Conservation (phyloP, 2,113 vertebrate genomes). For the Scatophagus argus region DNA sequence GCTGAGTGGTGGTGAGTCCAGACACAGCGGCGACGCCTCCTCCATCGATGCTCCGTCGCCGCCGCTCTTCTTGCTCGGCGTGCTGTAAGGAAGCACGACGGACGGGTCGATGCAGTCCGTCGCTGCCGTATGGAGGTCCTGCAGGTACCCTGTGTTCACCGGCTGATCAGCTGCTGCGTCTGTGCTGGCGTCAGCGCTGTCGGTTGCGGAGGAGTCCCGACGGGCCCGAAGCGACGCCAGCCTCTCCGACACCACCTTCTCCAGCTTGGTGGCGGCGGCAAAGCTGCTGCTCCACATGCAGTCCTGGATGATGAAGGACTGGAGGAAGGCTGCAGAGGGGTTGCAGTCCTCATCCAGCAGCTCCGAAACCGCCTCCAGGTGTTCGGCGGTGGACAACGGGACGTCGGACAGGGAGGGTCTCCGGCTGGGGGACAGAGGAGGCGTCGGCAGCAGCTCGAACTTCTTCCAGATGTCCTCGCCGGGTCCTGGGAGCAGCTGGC, state of each 20-base stretch:
- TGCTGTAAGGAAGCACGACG: slow-evolving; percentile 87
- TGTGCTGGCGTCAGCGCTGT: not conserved
- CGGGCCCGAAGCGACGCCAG: slow-evolving; percentile 87
- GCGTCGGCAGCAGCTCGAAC: slow-evolving; percentile 89
- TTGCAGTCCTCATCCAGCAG: slow-evolving; percentile 89
- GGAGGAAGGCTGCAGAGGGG: slow-evolving; percentile 86
- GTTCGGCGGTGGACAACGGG: slow-evolving; percentile 86
- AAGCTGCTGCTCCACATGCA: slow-evolving; percentile 96
- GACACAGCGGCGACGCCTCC: not conserved
- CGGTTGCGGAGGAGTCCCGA: not conserved
- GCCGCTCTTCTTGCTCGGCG: slow-evolving; percentile 76
- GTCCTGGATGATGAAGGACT: slow-evolving; percentile 95
- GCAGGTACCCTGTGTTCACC: slow-evolving; percentile 81
- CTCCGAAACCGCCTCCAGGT: slow-evolving; percentile 91
- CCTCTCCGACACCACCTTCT: slow-evolving; percentile 90
- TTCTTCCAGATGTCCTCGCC: slow-evolving; percentile 89
- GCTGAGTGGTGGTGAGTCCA: slow-evolving; percentile 86
- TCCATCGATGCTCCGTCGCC: not conserved
- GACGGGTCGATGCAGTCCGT: slow-evolving; percentile 91
- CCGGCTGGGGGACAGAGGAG: slow-evolving; percentile 90
- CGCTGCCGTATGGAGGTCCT: slow-evolving; percentile 86
- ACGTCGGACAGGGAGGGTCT: slow-evolving; percentile 81
- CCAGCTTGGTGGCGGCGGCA: slow-evolving; percentile 89
- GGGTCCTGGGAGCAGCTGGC: slow-evolving; percentile 86
- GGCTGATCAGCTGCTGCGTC: not conserved